These are phyloP conservation scores for Setophaga kirtlandii DNA, from an alignment of 2,113 vertebrate genomes.

Conservation along the genomic window DNA sequence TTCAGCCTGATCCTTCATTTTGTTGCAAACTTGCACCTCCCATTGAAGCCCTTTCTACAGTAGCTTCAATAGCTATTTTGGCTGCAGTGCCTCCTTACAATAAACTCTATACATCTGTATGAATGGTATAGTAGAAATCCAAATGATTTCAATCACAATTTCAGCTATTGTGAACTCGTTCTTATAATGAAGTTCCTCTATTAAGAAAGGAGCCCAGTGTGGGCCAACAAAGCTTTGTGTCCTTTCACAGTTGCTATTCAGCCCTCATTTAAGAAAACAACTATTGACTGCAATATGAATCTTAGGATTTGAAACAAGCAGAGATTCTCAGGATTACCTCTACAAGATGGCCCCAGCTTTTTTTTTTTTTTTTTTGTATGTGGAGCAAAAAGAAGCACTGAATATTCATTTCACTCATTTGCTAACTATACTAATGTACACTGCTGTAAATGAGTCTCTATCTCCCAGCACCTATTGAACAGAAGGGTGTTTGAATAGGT, in stretches of 20 bases:
- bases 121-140: constrained; percentile 42
- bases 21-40: background rate
- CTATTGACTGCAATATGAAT: constrained; percentile 36
- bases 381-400: constrained; percentile 2
- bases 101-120: constrained; percentile 32
- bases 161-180: constrained; percentile 29
- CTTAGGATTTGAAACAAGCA: background rate
- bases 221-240: constrained; percentile 59
- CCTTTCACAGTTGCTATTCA: constrained; percentile 46
- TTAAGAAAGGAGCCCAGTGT: constrained; percentile 31
- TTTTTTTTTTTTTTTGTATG: background rate
- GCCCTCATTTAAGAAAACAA: constrained; percentile 28
- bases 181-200: constrained; percentile 39
- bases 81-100: constrained; percentile 27
- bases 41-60: constrained; percentile 14
- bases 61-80: constrained; percentile 51
- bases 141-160: constrained; percentile 58
- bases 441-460: constrained; percentile 15
- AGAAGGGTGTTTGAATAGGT: constrained; percentile 34
- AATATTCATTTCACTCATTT: constrained; percentile 53
- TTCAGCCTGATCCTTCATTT: constrained; percentile 18
- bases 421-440: constrained; percentile 12
- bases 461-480: constrained; percentile 25
- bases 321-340: constrained; percentile 16
- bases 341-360: background rate